Evolutionary conservation across 2,888 invertebrate species (phyloP).

Genomic region (Selenia dentaria): DNA sequence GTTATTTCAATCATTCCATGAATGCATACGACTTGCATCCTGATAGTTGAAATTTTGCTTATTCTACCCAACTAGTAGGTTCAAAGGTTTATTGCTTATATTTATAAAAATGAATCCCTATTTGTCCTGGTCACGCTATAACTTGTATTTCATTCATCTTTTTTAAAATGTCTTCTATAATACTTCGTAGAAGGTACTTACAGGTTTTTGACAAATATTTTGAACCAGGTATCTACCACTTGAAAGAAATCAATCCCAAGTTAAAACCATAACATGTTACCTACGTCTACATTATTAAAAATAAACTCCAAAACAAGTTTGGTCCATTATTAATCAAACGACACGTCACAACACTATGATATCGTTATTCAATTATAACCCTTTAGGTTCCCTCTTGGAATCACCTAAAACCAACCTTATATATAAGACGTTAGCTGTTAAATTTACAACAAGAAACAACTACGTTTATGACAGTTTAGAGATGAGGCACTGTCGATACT

Average conservation of each 20-base stretch:
- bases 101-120: too few relatives aligned
- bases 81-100: too few relatives aligned
- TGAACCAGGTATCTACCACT: too few relatives aligned
- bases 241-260: constrained; percentile 2
- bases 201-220: too few relatives aligned
- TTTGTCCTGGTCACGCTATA: too few relatives aligned
- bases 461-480: constrained; percentile 38
- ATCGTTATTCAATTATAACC: constrained; percentile 78
- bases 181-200: too few relatives aligned
- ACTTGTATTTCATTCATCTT: too few relatives aligned
- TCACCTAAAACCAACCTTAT: constrained; percentile 32
- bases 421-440: accelerated
- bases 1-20: too few relatives aligned
- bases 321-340: constrained; percentile 81
- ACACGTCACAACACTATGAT: constrained; percentile 82
- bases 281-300: constrained; percentile 65
- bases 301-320: constrained; percentile 67
- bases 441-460: constrained; percentile 9
- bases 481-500: constrained; percentile 24
- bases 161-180: too few relatives aligned
- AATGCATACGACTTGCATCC: too few relatives aligned
- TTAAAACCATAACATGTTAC: constrained; percentile 66
- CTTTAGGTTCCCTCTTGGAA: constrained; percentile 49
- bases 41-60: too few relatives aligned
- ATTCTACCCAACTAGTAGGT: too few relatives aligned